Evolutionary conservation across 1,140 invertebrate genomes (phyloP), one percentile per base, ranked within the genome.

Genomic region (Penaeus indicus): DNA sequence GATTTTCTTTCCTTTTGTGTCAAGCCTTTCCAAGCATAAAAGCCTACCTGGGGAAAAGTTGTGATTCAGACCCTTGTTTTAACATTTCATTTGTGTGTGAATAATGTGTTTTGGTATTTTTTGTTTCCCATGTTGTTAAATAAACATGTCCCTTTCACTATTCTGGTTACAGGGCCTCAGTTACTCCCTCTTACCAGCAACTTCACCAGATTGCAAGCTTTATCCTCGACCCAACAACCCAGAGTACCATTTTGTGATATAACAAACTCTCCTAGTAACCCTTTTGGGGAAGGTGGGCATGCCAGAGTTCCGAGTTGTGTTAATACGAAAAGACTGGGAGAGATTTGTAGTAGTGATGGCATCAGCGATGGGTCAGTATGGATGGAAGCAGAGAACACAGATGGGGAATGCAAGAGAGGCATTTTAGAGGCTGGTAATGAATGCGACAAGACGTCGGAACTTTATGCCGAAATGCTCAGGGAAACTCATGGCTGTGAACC

Each of bases 401-500:
- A 25, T 22, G n/a, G 25, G 21, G 85, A 25, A 78, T 63, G 27
- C 32, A 64, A 64, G 18, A 32, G n/a, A 47, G 21, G 3, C 38
- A n/a, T 19, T 27, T 22, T 62, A 11, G 27, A 80, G 38, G 32
- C 60, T 64, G 11, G 38, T 19, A 32, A 10, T 42, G 75, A 79
- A 11, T 54, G 54, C 11, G 54, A 54, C 54, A 38, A 25, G 64
- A 62, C 32, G 19, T 27, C 21, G n/a, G 77, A 80, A 21, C 85
- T 86, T 18, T 80, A 47, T 86, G 61, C 54, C 22, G 85, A 86
- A 64, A 86, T 86, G 75, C 85, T 86, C 77, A 78, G 85, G 32
- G 85, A 86, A 80, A 86, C 85, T 22, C 85, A 86, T 64, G 85
- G 85, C 85, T 86, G 85, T 86, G 85, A 86, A 78, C 75, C 77